These are phyloP conservation scores for Paratrypauchen microcephalus DNA, from an alignment of 2,797 vertebrate genomes.

Conservation along the genomic window DNA sequence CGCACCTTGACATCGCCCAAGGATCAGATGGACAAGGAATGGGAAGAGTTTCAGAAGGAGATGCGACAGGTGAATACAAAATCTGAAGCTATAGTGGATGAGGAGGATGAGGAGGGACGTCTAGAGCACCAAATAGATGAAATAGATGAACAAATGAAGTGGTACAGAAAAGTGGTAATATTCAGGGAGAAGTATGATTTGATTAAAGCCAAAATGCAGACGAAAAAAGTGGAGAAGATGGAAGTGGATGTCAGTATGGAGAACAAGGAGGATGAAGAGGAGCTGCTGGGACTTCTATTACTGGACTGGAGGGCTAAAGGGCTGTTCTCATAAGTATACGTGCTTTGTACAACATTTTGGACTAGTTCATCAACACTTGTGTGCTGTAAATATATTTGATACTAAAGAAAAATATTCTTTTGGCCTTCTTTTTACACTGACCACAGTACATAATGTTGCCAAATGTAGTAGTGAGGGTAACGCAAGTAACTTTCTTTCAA, in stretches of 20 bases:
- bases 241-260: slow-evolving; percentile 54
- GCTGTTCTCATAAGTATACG: slow-evolving; percentile 78
- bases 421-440: background rate
- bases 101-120: slow-evolving; percentile 96
- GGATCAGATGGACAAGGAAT: slow-evolving; percentile 98
- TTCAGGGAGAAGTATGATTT: slow-evolving; percentile 87
- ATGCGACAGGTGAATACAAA: slow-evolving; percentile 94
- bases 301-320: slow-evolving; percentile 96
- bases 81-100: slow-evolving; percentile 95
- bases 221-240: slow-evolving; percentile 54
- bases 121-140: slow-evolving; percentile 95
- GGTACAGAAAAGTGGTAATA: slow-evolving; percentile 88
- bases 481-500: too few relatives aligned
- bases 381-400: slow-evolving; percentile 7
- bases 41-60: slow-evolving; percentile 98
- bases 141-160: slow-evolving; percentile 96
- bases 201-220: slow-evolving; percentile 73
- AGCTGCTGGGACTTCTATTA: slow-evolving; percentile 86
- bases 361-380: background rate
- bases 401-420: background rate
- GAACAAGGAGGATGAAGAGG: slow-evolving; percentile 87
- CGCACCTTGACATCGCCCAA: slow-evolving; percentile 95
- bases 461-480: background rate
- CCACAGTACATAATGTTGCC: background rate
- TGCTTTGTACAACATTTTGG: background rate